Base-by-base conservation (phyloP, 2,113 vertebrate species). In the Capreolus pygargus region DNA sequence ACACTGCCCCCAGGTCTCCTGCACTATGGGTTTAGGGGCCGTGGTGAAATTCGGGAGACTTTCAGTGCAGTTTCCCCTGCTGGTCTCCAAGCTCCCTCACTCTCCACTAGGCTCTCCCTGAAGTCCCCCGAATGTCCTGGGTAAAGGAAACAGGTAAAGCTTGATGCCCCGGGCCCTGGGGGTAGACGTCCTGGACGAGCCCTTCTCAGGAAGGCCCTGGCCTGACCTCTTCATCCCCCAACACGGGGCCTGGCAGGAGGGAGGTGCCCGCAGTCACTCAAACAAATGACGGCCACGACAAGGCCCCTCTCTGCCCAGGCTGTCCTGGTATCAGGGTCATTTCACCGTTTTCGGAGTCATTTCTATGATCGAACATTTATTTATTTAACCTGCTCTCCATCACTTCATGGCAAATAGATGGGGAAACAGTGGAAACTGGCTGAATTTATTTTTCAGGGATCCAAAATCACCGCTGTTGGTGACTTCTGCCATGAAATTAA, bases 231-330 rank as follows among this genome's bases (percentile, higher is more conserved):
- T 43, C 8, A 10, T 21, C n/a, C 14, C n/a, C n/a, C 39, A 16
- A 25, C 10, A 7, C 1, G 0, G 45, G 27, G 60, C 36, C 50
- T 55, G 60, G 28, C 54, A 45, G 36, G 13, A 1, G 30, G 79
- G n/a, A 70, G 7, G 16, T 23, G 58, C 7, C 15, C 13, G 19
- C 6, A 28, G 25, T 30, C 11, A 23, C 30, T 58, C 6, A 2
- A n/a, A 47, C n/a, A 64, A 54, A 28, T 14, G 19, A 28, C 0
- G 10, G 21, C 2, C 14, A 0, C 0, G 10, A 21, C 7, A 16
- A 19, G 85, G 30, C 30, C 67, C 54, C 8, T 78, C 43, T 30
- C 55, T 39, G 54, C 70, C 19, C 43, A 23, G 45, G 25, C 70
- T 39, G 55, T 45, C 39, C 43, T 16, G 45, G 6, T 17, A 12